Conservation (phyloP, 2,113 vertebrate species). For the Dasyornis broadbenti region DNA sequence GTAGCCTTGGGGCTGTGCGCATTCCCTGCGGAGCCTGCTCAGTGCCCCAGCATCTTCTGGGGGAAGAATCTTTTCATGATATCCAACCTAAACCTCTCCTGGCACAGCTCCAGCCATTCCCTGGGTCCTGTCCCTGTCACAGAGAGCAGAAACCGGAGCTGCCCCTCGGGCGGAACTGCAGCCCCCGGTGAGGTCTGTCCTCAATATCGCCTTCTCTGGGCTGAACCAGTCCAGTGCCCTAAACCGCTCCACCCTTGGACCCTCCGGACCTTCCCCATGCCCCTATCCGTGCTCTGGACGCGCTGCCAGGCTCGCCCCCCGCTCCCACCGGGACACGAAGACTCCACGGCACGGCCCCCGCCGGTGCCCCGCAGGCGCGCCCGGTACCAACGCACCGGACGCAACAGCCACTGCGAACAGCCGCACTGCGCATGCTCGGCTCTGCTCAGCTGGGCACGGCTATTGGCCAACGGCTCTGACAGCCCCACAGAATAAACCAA, state of each 20-base stretch:
- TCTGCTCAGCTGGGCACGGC: no score
- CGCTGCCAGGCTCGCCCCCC: no score
- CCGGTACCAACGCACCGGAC: rapidly evolving
- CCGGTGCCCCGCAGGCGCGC: not conserved
- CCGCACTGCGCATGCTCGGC: not conserved
- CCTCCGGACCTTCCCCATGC: not conserved
- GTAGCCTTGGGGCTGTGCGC: not conserved
- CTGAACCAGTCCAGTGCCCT: not conserved
- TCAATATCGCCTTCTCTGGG: not conserved
- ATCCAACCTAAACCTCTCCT: not conserved
- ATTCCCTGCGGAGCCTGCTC: not conserved
- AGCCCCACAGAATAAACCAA: rapidly evolving
- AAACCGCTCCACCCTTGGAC: not conserved
- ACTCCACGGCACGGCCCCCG: rapidly evolving
- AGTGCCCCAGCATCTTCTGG: not conserved
- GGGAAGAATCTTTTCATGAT: not conserved
- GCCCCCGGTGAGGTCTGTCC: no score
- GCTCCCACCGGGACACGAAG: no score
- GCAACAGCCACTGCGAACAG: rapidly evolving
- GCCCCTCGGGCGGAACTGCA: not conserved
- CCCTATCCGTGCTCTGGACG: not conserved
- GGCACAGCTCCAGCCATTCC: not conserved
- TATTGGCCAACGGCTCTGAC: not conserved
- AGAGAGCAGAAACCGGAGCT: not conserved
- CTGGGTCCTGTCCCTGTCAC: rapidly evolving